Evolutionary conservation across 2,113 vertebrate genomes (phyloP), one percentile per base, ranked within the genome.

Genomic region (Paramisgurnus dabryanus): DNA sequence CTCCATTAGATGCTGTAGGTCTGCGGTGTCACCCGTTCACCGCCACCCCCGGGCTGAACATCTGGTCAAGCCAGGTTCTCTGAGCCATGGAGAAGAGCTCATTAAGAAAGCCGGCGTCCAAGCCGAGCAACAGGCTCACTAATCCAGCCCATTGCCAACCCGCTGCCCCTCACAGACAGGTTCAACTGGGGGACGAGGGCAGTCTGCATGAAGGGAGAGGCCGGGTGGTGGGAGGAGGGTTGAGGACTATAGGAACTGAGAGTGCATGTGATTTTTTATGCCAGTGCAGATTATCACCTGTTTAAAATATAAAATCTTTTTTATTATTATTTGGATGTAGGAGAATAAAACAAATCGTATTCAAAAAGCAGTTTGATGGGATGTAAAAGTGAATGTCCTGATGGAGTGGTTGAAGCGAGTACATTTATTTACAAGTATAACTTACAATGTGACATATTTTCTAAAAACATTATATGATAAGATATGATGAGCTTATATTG

Each of bases 121-220:
- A 84, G 70, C 61, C 17, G 61, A 80, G 78, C 18, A 76, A 67
- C 41, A 74, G 81, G 80, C 67, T 50, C 78, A 85, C 83, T 92
- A 91, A 91, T 92, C 89, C 90, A 83, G 85, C 87, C 88, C 85
- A 87, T 87, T 90, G 85, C 83, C 88, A 89, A 89, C 85, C 80
- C 60, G 66, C 82, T 86, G 87, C 89, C 88, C 80, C 41, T 78
- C 81, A 88, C 83, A 86, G 57, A 65, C 90, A 90, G 87, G 92
- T 92, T 94, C 93, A 94, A 87, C 85, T 88, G 87, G 90, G 90
- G 93, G 92, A 83, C 91, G 88, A 85, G 89, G 85, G 89, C 89
- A 92, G 86, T 86, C 87, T 89, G 87, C 89, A 90, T 92, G 85
- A 89, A 85, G 68, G 81, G 79, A 78, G 73, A 47, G n/a, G 17